These are phyloP conservation scores for Bujurquina vittata DNA, from an alignment of 2,113 vertebrate genomes.

Conservation along the genomic window DNA sequence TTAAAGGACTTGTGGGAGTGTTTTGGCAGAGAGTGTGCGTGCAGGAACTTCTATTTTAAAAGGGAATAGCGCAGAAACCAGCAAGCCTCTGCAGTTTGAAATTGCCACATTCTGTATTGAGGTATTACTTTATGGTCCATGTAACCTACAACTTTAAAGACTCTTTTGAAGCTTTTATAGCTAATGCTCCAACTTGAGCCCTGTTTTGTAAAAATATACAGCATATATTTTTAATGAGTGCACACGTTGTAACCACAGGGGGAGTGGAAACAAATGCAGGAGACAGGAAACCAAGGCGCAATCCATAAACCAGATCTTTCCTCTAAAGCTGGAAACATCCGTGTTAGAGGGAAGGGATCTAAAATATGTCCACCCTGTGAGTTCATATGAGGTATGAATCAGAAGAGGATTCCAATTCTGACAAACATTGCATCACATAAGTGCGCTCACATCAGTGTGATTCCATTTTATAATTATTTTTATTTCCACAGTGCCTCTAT, in stretches of 20 bases:
- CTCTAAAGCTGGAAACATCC: not conserved
- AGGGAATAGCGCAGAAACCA: not conserved
- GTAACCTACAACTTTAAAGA: not conserved
- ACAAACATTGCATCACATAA: not conserved
- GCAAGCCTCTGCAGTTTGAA: not conserved
- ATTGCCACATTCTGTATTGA: not conserved
- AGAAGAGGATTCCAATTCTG: not conserved
- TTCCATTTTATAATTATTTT: not conserved
- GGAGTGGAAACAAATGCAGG: too few species aligned
- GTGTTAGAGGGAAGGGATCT: not conserved
- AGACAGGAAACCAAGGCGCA: too few species aligned
- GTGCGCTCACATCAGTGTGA: not conserved
- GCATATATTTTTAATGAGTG: not conserved
- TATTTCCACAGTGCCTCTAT: not conserved
- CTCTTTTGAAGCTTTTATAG: not conserved
- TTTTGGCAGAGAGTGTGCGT: not conserved
- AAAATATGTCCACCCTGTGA: too few species aligned
- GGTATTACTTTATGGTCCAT: not conserved
- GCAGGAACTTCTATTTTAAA: not conserved
- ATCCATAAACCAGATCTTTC: not conserved
- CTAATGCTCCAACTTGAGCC: not conserved
- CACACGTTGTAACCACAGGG: not conserved
- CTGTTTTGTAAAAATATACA: fast-evolving
- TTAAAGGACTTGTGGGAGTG: not conserved
- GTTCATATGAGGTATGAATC: not conserved